Evolutionary conservation across 1,140 invertebrate species (phyloP), one percentile per base, ranked within the genome.

Genomic region (Bursaphelenchus mucronatus): DNA sequence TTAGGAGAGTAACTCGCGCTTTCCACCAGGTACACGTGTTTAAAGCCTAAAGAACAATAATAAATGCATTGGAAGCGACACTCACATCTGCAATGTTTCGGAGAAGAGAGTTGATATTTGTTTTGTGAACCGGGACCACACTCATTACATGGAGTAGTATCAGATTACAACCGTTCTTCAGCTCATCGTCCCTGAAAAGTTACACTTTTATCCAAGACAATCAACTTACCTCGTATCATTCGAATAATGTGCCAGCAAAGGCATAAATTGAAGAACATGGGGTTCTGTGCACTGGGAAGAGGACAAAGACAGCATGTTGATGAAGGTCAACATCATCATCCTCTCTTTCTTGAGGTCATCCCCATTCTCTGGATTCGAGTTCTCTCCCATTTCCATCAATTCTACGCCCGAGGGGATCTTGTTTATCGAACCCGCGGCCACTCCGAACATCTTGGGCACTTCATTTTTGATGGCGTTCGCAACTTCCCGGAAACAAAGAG

Each of bases 131-230:
- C 40, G 52, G 59, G 66, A 62, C 17, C 40, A 45, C 46, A 46
- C 47, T 57, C 59, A 66, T 58, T 17, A 57, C 82, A 82, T 17
- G 84, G 71, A 0, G 85, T 83, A 94, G 81, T 17, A 89, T 84
- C 41, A 83, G 80, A 6, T 83, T 83, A 69, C 89, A 89, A 13
- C 87, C 85, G 13, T 84, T 84, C n/a, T 86, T 85, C 3, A 94
- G 79, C 79, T 93, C 90, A 47, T 89, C 89, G 78, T 94, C 90
- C 0, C 85, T 82, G 49, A 82, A 85, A 75, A 15, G 89, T 85
- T 66, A 88, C 78, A 0, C 86, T 85, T 79, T 61, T 51, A 50
- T 49, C 69, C 63, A 17, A 46, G 53, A 46, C n/a, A 30, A 21
- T 39, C n/a, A 44, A 62, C 61, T 43, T 13, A 72, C 66, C 53